Conservation (phyloP, 2,888 invertebrate species). For the Ectemnius lituratus region DNA sequence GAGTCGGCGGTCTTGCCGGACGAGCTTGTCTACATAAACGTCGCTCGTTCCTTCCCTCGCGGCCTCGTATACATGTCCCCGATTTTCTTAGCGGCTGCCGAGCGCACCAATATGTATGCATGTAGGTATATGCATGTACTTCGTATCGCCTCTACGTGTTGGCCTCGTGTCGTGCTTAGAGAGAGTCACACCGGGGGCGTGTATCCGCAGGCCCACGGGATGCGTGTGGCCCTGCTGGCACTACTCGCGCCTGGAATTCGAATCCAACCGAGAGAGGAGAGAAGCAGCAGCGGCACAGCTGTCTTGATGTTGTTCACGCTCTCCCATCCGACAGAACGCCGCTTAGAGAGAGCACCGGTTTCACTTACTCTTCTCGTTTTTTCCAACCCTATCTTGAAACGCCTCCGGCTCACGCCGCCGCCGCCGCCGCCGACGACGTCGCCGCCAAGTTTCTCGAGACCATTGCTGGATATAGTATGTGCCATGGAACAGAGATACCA, state of each 20-base stretch:
- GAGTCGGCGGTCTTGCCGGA: conserved; percentile 49
- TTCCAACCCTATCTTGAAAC: background rate
- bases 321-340: conserved; percentile 6
- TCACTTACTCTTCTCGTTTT: background rate
- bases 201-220: conserved; percentile 18
- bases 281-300: conserved; percentile 30
- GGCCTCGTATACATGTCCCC: conserved; percentile 49
- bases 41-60: conserved; percentile 42
- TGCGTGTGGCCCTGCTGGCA: conserved; percentile 46
- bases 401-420: background rate
- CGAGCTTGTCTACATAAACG: conserved; percentile 61
- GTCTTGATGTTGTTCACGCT: conserved; percentile 17
- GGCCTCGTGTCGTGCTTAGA: background rate
- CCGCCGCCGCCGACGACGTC: no score
- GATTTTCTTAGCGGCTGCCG: conserved; percentile 47
- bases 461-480: no score
- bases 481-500: conserved; percentile 3
- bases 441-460: no score
- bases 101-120: conserved; percentile 6
- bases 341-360: conserved; percentile 21
- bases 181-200: conserved; percentile 25
- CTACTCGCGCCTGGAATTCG: conserved; percentile 53
- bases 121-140: background rate
- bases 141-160: conserved; percentile 19
- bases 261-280: conserved; percentile 15